Conservation (phyloP, 2,888 invertebrate genomes). For the Ectemnius continuus region DNA sequence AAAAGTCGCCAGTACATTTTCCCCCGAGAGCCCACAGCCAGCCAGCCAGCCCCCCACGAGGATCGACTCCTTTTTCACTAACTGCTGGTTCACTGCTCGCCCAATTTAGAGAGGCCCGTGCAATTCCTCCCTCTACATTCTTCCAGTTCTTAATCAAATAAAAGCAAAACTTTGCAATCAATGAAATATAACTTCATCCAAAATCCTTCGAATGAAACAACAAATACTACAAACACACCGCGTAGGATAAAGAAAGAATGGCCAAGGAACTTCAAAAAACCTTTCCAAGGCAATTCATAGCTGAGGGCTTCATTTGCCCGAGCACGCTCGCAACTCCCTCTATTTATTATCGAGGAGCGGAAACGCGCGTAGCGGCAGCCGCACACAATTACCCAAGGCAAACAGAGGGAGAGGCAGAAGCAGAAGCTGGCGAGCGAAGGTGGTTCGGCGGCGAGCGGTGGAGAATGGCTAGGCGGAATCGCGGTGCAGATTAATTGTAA, state of each 20-base stretch:
- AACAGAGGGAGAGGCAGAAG: too few relatives aligned
- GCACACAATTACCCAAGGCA: constrained; percentile 44
- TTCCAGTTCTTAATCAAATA: too few relatives aligned
- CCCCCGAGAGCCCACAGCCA: background rate
- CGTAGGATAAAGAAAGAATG: too few relatives aligned
- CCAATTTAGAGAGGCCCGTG: too few relatives aligned
- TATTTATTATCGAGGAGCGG: constrained; percentile 45
- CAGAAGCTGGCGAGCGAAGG: background rate
- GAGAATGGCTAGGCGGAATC: constrained; percentile 62
- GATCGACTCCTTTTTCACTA: constrained; percentile 12
- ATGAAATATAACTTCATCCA: too few relatives aligned
- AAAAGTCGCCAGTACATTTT: constrained; percentile 37
- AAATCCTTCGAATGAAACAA: too few relatives aligned
- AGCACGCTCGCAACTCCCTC: constrained; percentile 26
- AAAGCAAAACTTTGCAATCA: too few relatives aligned
- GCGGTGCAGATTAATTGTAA: constrained; percentile 76
- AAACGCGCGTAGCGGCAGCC: constrained; percentile 37
- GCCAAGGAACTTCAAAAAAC: too few relatives aligned
- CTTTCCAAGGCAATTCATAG: too few relatives aligned
- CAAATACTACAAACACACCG: too few relatives aligned
- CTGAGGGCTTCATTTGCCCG: too few relatives aligned
- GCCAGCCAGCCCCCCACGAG: background rate
- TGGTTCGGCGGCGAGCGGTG: constrained; percentile 15
- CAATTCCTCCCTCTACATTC: too few relatives aligned
- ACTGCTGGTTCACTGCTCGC: background rate